Base-by-base conservation (phyloP, 2,797 vertebrate species). In the Apogon talboti region DNA sequence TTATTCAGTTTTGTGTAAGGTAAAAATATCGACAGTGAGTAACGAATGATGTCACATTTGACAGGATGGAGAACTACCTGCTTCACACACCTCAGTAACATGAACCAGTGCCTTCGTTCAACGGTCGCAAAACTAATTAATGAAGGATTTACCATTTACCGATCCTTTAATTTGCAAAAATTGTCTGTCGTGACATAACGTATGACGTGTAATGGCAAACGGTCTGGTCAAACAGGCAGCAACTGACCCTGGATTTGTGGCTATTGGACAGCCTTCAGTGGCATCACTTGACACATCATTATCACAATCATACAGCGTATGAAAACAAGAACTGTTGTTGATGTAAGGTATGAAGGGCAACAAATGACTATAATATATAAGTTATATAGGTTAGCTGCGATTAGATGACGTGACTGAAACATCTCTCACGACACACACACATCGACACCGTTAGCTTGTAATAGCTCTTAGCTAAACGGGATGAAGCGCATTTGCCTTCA, bases 151-250 rank as follows among this genome's bases (percentile, higher is more conserved):
- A 16, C 8, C 14, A 15, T 40, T 13, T 56, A 8, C 14, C 7
- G 33, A 35, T 10, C 9, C 9, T 14, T 21, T 43, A 24, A 41
- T 12, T 3, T 46, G 15, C 14, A 16, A n/a, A 65, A 59, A 62
- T 3, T 38, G 16, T 48, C 37, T 41, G 78, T 77, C 62, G 78
- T 76, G 79, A 84, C 73, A 74, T 43, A 44, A 58, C 44, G 45
- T 58, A 1, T 45, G 30, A 41, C 30, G 30, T 43, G 13, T 55
- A 15, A 60, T 41, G 40, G 28, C 56, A 50, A 5, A 14, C 30
- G 24, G 14, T 62, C 42, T 60, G 37, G 38, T 44, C n/a, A 35
- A 10, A 35, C 45, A 56, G 16, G 11, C 56, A 66, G 54, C 53
- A 78, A 37, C 61, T 57, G 64, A 59, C 51, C 60, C 11, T 19